phyloP scores from a whole-genome alignment of 1,140 invertebrate species.

The Hylaeus volcanicus region DNA sequence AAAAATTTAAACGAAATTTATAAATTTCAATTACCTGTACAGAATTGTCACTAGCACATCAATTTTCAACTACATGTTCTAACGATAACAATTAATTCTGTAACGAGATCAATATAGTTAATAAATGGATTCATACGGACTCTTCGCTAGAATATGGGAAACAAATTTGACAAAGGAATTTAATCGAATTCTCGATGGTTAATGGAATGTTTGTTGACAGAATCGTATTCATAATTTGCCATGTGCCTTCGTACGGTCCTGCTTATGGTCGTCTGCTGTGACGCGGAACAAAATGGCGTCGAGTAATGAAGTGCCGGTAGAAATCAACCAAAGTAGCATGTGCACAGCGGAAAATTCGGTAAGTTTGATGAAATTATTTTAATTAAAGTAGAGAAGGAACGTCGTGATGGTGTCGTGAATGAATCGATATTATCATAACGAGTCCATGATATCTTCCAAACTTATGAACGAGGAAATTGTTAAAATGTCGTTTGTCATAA shows the following conservation, averaged over 20 bases:
- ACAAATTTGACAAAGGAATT: background rate
- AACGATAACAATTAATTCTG: background rate
- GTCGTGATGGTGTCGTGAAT: background rate
- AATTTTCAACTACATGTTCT: background rate
- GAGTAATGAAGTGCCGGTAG: conserved; percentile 76
- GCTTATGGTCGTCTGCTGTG: conserved; percentile 67
- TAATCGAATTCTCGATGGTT: background rate
- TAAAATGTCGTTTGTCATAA: conserved; percentile 41
- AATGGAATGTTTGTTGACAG: conserved; percentile 28
- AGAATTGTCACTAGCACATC: background rate
- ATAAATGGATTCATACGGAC: background rate
- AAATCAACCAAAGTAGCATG: conserved; percentile 70
- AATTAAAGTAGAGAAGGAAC: background rate
- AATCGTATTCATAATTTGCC: conserved; percentile 10
- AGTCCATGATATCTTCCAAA: background rate
- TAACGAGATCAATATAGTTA: background rate
- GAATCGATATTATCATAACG: background rate
- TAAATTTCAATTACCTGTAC: background rate
- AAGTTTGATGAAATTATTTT: conserved; percentile 55
- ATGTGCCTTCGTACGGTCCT: conserved; percentile 45
- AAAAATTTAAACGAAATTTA: background rate
- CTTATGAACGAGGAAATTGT: conserved; percentile 10
- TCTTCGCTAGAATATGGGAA: background rate
- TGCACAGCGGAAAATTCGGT: conserved; percentile 69
- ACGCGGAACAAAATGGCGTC: conserved; percentile 75